Evolutionary conservation across 2,797 vertebrate species (phyloP), one percentile per base, ranked within the genome.

Genomic region (Enteromius paludinosus): DNA sequence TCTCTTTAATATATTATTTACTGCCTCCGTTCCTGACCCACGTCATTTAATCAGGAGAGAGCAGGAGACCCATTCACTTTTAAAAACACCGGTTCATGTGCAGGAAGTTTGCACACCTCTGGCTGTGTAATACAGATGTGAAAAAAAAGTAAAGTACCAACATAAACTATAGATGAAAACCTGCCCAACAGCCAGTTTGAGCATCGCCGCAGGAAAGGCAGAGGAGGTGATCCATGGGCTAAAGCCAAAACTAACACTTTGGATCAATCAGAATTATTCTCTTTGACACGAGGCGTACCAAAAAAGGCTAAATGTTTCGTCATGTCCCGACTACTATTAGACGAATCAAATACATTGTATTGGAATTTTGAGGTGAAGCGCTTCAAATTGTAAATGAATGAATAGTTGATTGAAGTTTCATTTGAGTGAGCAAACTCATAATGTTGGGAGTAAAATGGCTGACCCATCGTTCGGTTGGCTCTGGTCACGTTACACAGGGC

Each of bases 1-100:
- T 95, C 92, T 92, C 93, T 95, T 93, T 94, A 90, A 94, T 95
- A 94, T 96, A 94, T 95, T 94, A 96, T 96, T 94, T 94, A 95
- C 92, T 90, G 90, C 92, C 93, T 93, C 90, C 93, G 90, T 94
- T 93, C 90, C 91, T 93, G 86, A 71, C 90, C 93, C 92, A 90
- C 91, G 89, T 93, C 90, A 92, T 94, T 96, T 95, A 95, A 96
- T 96, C 96, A 95, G 64, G 65, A 84, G 90, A 92, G 92, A 92
- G 90, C 89, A 84, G 89, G 90, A 88, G 91, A 79, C 84, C 61
- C 75, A 61, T 73, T 89, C 87, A 87, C 89, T 88, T 90, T 87
- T 86, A 83, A 69, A 88, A 86, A 56, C 90, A 75, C 90, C 85
- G 90, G 91, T 89, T 84, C 87, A 87, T 81, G 81, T 52, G 70